Evolutionary conservation across 2,113 vertebrate genomes (phyloP), one percentile per base, ranked within the genome.

Genomic region (Sinocyclocheilus maitianheensis): DNA sequence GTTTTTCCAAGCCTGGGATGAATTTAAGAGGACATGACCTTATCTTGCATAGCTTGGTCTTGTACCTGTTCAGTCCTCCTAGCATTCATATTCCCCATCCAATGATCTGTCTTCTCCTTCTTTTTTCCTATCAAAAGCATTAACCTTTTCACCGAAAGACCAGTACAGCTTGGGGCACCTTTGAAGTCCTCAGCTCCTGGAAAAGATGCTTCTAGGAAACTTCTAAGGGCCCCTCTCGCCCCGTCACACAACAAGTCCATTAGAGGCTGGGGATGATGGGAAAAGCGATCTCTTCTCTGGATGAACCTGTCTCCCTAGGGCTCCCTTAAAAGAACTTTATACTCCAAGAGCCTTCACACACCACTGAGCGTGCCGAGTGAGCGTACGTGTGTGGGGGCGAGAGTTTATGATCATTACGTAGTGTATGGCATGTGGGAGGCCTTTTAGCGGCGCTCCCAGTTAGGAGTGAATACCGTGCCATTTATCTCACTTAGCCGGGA

Each of bases 121-220:
- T 79, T 78, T 67, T 86, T 55, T 80, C 86, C 87, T 80, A 76
- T 85, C 75, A 87, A 60, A 81, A 86, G 77, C 87, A 87, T 92
- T 91, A 93, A 91, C 91, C 90, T 94, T 92, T 92, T 87, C 81
- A 89, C 88, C 81, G 34, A 87, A 84, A 89, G 84, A 89, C 89
- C 76, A 91, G 87, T 82, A 85, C 79, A 81, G 63, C 74, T 82
- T 67, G 10, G 67, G 89, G 85, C 89, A 53, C 48, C 72, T 78
- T 86, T 84, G 84, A 82, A 86, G 74, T 87, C 89, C 90, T 89
- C 76, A 46, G n/a, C 46, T 84, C 88, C 67, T 77, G 75, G 89
- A 78, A 90, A 86, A 84, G 0, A 71, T 77, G 86, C 86, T 90
- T 85, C 84, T 88, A 89, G 63, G 83, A 89, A 83, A 85, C 75